Base-by-base conservation (phyloP, 2,113 vertebrate genomes). In the Microcebus jonahi region DNA sequence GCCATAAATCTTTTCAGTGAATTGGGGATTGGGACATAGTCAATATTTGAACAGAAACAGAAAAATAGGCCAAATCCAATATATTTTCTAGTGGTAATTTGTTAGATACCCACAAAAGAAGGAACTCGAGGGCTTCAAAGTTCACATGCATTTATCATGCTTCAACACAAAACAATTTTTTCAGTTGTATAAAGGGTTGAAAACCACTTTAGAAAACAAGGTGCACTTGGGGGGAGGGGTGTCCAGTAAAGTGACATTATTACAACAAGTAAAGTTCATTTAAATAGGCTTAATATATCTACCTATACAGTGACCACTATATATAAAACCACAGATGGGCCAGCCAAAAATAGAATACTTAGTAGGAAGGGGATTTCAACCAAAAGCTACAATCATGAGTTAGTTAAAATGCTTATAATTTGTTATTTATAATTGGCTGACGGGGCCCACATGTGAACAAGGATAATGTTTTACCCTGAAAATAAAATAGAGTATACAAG, bases 81-180 rank as follows among this genome's bases (percentile, higher is more conserved):
- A 55, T 96, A 39, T 50, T 86, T 91, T 4, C 3, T 13, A 82
- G 31, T 86, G 39, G 68, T 45, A 53, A 34, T 85, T 8, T 95
- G 25, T 80, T 57, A 65, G 36, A 61, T 91, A 11, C 14, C 34
- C 29, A 0, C n/a, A 15, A 8, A 21, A 91, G 68, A 92, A 94
- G 31, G 27, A 94, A 91, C 12, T 27, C n/a, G 39, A 94, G 59
- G 48, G 23, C 80, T 97, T 23, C 93, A 95, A 90, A 70, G 20
- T 93, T 95, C 92, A 88, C 94, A 61, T 80, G 8, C 53, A 67
- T 96, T 92, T 95, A 77, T 95, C 77, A 95, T 81, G 6, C 48
- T 96, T 91, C 86, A 92, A 29, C 80, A 82, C 50, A 93, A 97
- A 97, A 81, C 48, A 71, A 42, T 81, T 90, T 94, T 77, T 93